These are phyloP conservation scores for Drosophila sproati DNA, from an alignment of 1,140 invertebrate genomes.

Conservation along the genomic window DNA sequence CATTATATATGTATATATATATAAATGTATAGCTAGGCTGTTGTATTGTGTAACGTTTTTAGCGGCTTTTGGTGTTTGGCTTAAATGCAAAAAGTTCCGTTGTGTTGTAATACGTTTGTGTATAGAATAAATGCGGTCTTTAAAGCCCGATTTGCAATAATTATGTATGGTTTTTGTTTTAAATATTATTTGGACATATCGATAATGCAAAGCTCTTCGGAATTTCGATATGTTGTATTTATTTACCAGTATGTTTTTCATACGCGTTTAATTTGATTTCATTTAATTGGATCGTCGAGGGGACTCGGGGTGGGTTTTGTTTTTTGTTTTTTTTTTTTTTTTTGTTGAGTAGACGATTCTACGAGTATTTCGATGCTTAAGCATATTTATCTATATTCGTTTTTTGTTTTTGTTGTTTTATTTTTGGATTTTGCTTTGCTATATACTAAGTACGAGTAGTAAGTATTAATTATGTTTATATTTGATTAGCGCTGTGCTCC, in stretches of 20 bases:
- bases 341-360: neutral
- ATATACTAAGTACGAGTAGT: slow-evolving; percentile 15
- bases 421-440: neutral
- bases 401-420: neutral
- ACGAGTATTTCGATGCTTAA: slow-evolving; percentile 30
- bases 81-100: slow-evolving; percentile 46
- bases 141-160: neutral
- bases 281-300: slow-evolving; percentile 5
- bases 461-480: slow-evolving; percentile 48
- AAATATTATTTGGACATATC: slow-evolving; percentile 36
- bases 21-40: neutral
- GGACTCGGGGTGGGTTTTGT: slow-evolving; percentile 10
- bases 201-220: slow-evolving; percentile 48
- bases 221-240: slow-evolving; percentile 41
- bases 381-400: slow-evolving; percentile 11
- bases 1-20: slow-evolving; percentile 1
- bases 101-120: slow-evolving; percentile 2
- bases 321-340: too few relatives aligned
- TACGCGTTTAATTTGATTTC: slow-evolving; percentile 1
- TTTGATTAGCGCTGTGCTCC: slow-evolving; percentile 77
- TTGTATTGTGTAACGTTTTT: slow-evolving; percentile 10
- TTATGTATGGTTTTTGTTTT: neutral
- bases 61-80: slow-evolving; percentile 22
- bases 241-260: slow-evolving; percentile 9
- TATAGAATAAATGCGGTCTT: slow-evolving; percentile 18